phyloP scores from a whole-genome alignment of 2,888 invertebrate species.

The Drosophila neonasuta region DNA sequence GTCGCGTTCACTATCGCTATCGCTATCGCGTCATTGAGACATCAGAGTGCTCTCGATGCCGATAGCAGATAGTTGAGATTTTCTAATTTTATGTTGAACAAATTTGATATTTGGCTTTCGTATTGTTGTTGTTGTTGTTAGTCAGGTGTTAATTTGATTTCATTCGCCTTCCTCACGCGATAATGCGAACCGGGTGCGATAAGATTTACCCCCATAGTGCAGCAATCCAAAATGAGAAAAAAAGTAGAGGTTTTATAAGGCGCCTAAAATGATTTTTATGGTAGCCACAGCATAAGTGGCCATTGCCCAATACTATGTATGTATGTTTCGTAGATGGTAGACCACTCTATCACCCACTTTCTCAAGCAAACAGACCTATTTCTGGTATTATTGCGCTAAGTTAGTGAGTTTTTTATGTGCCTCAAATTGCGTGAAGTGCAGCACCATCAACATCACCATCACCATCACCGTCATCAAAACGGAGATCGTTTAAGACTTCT shows the following conservation, averaged over 20 bases:
- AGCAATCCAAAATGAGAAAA: conserved; percentile 14
- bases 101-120: conserved; percentile 16
- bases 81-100: conserved; percentile 13
- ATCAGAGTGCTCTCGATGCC: conserved; percentile 56
- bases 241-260: conserved; percentile 28
- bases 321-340: conserved; percentile 4
- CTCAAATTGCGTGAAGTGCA: conserved; percentile 43
- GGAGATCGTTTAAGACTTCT: conserved; percentile 25
- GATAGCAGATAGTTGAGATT: conserved; percentile 50
- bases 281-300: conserved; percentile 33
- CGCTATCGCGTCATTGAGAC: conserved; percentile 56
- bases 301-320: conserved; percentile 40
- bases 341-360: conserved; percentile 41
- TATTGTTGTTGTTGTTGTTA: conserved; percentile 27
- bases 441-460: conserved; percentile 30
- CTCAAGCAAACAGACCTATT: conserved; percentile 33
- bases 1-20: conserved; percentile 46
- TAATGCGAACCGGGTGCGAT: conserved; percentile 61
- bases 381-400: conserved; percentile 45
- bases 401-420: conserved; percentile 59
- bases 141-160: conserved; percentile 74
- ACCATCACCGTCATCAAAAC: background rate
- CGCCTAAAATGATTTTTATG: conserved; percentile 61
- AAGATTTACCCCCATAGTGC: conserved; percentile 51
- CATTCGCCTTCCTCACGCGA: conserved; percentile 49